Percentiles rank a stretch among this genome's conserved stretches.
phyloP scores from a whole-genome alignment of 2,113 vertebrate genomes.

The Coturnix japonica region DNA sequence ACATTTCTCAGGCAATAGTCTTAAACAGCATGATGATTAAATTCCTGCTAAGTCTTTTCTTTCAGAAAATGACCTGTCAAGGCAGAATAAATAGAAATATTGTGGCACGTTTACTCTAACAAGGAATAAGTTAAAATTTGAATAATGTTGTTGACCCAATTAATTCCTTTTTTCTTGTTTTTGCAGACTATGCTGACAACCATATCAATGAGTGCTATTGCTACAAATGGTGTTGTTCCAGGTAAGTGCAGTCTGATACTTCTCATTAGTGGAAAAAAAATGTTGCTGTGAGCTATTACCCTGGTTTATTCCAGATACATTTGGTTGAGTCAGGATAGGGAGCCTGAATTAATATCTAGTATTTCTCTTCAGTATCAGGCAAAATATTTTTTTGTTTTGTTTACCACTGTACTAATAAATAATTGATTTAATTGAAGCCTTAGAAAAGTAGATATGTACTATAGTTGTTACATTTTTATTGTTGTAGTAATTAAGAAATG shows the following conservation, averaged over 20 bases:
- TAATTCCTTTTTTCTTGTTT: conserved; percentile 21
- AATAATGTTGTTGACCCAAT: background rate
- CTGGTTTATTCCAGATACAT: background rate
- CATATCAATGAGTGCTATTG: conserved; percentile 98
- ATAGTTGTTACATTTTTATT: background rate
- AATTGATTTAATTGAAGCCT: background rate
- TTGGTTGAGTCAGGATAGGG: background rate
- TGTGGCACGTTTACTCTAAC: background rate
- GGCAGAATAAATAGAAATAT: background rate
- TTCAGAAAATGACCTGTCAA: background rate
- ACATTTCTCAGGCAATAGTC: background rate
- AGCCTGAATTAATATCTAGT: background rate
- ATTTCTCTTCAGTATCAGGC: background rate
- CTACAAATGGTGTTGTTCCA: conserved; percentile 96
- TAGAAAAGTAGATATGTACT: background rate
- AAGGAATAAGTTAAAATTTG: background rate
- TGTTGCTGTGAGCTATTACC: background rate
- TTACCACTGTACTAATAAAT: background rate
- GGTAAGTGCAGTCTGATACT: conserved; percentile 72
- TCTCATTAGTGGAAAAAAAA: background rate
- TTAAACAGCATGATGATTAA: background rate
- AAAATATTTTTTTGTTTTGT: background rate
- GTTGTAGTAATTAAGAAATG: background rate
- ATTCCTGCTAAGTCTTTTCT: conserved; percentile 9
- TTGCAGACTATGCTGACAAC: conserved; percentile 93